Conservation (phyloP, 2,888 invertebrate genomes). For the Agonopterix heracliana region DNA sequence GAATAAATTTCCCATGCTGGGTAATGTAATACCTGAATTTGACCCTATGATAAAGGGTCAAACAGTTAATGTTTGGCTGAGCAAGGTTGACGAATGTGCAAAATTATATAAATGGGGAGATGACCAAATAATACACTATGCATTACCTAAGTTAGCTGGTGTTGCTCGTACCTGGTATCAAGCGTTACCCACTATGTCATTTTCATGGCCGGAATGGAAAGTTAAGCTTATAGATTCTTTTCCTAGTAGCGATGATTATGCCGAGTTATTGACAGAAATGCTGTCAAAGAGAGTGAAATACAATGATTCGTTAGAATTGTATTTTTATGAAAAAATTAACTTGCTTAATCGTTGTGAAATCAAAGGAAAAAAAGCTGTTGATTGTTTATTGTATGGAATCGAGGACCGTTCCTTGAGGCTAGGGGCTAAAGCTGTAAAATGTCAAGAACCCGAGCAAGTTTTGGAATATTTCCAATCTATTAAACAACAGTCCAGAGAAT, state of each 20-base stretch:
- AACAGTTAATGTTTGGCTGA: conserved; percentile 9
- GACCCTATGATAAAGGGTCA: conserved; percentile 13
- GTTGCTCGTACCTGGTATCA: conserved; percentile 14
- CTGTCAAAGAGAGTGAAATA: conserved; percentile 6
- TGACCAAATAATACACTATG: conserved; percentile 11
- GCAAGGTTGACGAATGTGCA: no score
- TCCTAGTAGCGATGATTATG: conserved; percentile 13
- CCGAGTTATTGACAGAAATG: conserved; percentile 14
- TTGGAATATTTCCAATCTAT: conserved; percentile 9
- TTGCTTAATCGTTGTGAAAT: not conserved
- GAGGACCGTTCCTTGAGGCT: conserved; percentile 5
- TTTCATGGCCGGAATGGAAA: conserved; percentile 14
- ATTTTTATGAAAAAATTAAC: not conserved
- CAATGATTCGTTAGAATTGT: conserved; percentile 1
- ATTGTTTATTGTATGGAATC: not conserved
- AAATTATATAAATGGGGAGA: no score
- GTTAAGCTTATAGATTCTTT: conserved; percentile 11
- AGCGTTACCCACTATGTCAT: conserved; percentile 8
- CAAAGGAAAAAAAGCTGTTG: not conserved
- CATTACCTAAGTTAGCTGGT: conserved; percentile 10
- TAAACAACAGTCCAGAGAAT: conserved; percentile 6
- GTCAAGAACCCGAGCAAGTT: conserved; percentile 7
- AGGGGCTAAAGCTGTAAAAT: conserved; percentile 12
- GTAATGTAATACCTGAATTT: conserved; percentile 1
- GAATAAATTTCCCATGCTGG: no score